Base-by-base conservation (phyloP, 2,888 invertebrate genomes). In the Acrocera orbiculus region DNA sequence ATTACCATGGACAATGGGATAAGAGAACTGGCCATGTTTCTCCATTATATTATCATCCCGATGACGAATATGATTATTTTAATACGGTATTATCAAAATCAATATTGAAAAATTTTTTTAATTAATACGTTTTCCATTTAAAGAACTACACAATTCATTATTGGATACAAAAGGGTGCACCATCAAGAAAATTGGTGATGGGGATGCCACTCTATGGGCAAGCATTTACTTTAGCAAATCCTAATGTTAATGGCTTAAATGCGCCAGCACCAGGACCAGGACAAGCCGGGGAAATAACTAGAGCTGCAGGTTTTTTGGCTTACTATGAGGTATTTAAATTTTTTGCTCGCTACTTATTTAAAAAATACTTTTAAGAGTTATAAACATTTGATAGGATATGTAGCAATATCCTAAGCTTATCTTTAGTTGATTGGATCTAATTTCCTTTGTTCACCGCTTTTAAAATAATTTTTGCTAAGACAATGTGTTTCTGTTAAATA, bases 1-100 rank as follows among this genome's bases (percentile, higher is more conserved):
- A 89, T 51, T 86, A 76, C 61, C 86, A 87, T 45, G 87, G 87
- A 0, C 85, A 85, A 47, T 89, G 87, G 87, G 87, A 87, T 47
- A 83, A 82, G 52, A 78, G 78, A 53, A 89, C 87, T 2, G 89
- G 87, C 0, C 89, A 89, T 49, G 81, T 87, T 1, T 82, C 87
- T 1, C 89, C 87, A 0, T 56, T 89, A 25, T 85, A 73, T 46
- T 69, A 77, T 48, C 83, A 86, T 51, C 77, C 80, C 3, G 76
- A 82, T 27, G 86, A 86, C 49, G 82, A 80, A 39, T 73, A 70
- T 34, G 70, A 73, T 26, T 83, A 76, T 52, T 87, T 83, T 52
- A 89, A 89, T 60, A 70, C 83, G 27, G 81, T 81, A 63, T 63
- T 69, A 62, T 17, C n/a, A n/a, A n/a, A n/a, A n/a, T n/a, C n/a